Conservation (phyloP, 2,113 vertebrate genomes). For the Menidia beryllina region DNA sequence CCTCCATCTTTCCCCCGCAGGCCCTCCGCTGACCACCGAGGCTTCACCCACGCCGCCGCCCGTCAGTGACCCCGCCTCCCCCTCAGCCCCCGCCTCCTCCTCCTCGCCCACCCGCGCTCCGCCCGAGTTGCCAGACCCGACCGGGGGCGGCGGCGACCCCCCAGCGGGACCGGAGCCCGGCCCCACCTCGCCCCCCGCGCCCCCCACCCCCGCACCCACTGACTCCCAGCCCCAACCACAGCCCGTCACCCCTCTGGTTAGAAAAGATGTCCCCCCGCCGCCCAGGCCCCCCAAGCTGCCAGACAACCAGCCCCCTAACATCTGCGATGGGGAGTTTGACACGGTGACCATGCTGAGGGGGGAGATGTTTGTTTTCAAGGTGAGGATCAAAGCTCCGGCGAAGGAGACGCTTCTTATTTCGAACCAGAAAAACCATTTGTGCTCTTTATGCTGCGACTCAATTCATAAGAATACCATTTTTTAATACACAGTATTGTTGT, state of each 20-base stretch:
- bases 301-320: constrained; percentile 77
- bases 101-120: neutral
- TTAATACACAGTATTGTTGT: too few relatives aligned
- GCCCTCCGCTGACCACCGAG: constrained; percentile 77
- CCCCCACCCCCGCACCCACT: constrained; percentile 64
- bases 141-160: constrained; percentile 67
- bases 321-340: constrained; percentile 82
- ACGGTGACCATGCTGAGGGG: constrained; percentile 81
- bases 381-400: constrained; percentile 7
- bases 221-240: constrained; percentile 8
- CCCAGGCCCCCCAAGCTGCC: constrained; percentile 81
- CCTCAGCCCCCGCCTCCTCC: constrained; percentile 47
- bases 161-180: constrained; percentile 81
- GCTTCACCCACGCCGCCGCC: constrained; percentile 54
- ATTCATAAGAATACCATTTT: too few relatives aligned
- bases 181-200: constrained; percentile 53
- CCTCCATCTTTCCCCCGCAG: constrained; percentile 44
- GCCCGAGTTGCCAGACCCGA: constrained; percentile 53
- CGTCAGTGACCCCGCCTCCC: constrained; percentile 11
- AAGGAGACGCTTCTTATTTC: too few relatives aligned
- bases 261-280: constrained; percentile 56
- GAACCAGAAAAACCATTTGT: neutral
- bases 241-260: constrained; percentile 60
- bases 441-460: too few relatives aligned
- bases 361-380: constrained; percentile 87